Evolutionary conservation across 37 sponge, comb jelly and placozoan species (phyloP), one percentile per base, ranked within the genome.

Genomic region (Theonella swinhoei): DNA sequence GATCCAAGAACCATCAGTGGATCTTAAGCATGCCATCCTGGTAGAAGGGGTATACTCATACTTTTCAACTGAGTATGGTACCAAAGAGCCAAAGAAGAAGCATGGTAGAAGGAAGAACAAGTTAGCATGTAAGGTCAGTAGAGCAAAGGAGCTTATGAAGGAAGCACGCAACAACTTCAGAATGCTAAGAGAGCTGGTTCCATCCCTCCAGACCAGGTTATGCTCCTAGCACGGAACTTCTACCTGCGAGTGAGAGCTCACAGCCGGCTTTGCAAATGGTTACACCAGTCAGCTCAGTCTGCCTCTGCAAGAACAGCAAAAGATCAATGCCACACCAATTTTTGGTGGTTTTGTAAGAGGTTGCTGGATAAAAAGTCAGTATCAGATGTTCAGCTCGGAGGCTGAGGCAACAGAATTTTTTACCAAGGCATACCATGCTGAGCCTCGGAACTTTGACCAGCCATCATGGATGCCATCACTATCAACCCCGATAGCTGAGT

Each of bases 391-490:
- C 29, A 7, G 7, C 30, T 7, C 5, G 30, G 66, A 65, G 66
- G 66, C 7, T 29, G 66, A 29, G 19, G 66, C 66, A 5, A 26
- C 66, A 29, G 66, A 65, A 11, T 65, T 29, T n/a, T 65, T 65
- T n/a, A 26, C 5, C 29, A 26, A 8, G 25, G 66, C 19, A 5
- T 65, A 65, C 66, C 66, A 65, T 26, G 25, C 66, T 26, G 30
- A 23, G 29, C 66, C 66, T 26, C 25, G 19, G 66, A 65, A 5
- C 66, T 65, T 65, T 26, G 5, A 65, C 66, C 66, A 26, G 29
- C 66, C 66, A 29, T 11, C 25, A 11, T 65, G 66, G 66, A 65
- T 65, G 66, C 66, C 66, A 65, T 29, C 66, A 23, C 66, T n/a
- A 11, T 26, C 25, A 7, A 11, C 66, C n/a, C 66, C 66, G 30